Percentiles rank a stretch among this genome's conserved stretches.
These are phyloP conservation scores for Uromys caudimaculatus DNA, from an alignment of 2,797 vertebrate genomes.

Conservation along the genomic window DNA sequence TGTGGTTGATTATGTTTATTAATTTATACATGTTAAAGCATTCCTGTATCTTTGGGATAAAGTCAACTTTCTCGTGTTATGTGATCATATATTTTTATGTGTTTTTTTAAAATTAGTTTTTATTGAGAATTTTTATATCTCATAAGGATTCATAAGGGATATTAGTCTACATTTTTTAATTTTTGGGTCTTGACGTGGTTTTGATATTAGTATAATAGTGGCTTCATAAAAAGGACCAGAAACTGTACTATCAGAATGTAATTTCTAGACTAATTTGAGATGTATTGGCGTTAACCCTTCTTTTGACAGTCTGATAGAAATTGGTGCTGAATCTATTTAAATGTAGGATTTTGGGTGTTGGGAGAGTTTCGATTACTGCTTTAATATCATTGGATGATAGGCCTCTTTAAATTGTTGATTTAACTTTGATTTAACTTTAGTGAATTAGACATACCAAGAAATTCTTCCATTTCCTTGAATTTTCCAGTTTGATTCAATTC, in stretches of 20 bases:
- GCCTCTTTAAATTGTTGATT: neutral
- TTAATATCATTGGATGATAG: neutral
- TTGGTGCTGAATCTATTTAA: neutral
- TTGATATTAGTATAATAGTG: neutral
- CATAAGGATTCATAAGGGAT: neutral
- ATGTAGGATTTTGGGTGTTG: neutral
- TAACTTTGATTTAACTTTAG: neutral
- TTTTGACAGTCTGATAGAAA: neutral
- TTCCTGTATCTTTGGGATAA: neutral
- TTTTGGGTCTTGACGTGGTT: neutral
- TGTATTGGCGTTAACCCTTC: neutral
- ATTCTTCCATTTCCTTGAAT: too few species aligned
- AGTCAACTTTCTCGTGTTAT: neutral
- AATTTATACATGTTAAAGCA: neutral
- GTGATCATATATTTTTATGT: neutral
- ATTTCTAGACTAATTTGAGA: neutral
- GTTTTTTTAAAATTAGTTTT: neutral
- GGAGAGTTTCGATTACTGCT: neutral
- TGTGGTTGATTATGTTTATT: neutral
- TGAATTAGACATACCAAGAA: neutral
- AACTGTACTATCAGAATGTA: neutral
- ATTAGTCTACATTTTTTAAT: neutral
- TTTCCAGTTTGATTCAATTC: neutral
- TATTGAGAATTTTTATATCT: neutral
- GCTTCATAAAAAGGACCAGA: too few species aligned